Base-by-base conservation (phyloP, 2,888 invertebrate genomes). In the Platycheirus albimanus region DNA sequence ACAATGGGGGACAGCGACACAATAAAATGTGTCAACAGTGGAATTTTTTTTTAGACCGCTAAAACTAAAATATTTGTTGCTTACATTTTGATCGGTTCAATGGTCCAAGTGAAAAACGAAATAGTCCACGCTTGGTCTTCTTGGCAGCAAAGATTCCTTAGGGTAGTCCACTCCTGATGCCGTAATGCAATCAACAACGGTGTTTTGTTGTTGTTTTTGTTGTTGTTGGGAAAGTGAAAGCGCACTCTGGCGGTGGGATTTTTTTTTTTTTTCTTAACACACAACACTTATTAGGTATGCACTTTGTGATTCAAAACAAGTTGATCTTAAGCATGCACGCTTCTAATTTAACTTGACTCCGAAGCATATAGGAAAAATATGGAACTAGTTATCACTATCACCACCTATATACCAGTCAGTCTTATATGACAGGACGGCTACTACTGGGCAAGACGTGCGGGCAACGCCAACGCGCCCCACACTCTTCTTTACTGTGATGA, bases 31-130 rank as follows among this genome's bases (percentile, higher is more conserved):
- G 72, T 58, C 64, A 72, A 56, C 28, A 20, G 15, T 41, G 15
- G 52, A 64, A 56, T 36, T 28, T 61, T 56, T n/a, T n/a, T n/a
- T n/a, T n/a, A n/a, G n/a, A 6, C 28, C 38, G 56, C 33, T 47
- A 49, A 6, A 51, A 64, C 10, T 11, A 36, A 64, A 49, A 51
- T 36, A 15, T 17, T 38, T 33, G 13, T n/a, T 67, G 63, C 85
- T 85, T 84, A 85, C 85, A 85, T 85, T 85, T 85, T 85, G 66
- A 74, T 47, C 19, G 24, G 61, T 75, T 80, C 67, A 33, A 67
- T 58, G 66, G 38, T 51, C 64, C 63, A 47, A 67, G 47, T 51
- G 64, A 75, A 69, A 45, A 63, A 45, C 17, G 33, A 47, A 63
- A 45, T 66, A 66, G 69, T 69, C 69, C 63, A 28, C n/a, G n/a